These are phyloP conservation scores for Rhaphigaster nebulosa DNA, from an alignment of 2,888 invertebrate species.

Conservation along the genomic window DNA sequence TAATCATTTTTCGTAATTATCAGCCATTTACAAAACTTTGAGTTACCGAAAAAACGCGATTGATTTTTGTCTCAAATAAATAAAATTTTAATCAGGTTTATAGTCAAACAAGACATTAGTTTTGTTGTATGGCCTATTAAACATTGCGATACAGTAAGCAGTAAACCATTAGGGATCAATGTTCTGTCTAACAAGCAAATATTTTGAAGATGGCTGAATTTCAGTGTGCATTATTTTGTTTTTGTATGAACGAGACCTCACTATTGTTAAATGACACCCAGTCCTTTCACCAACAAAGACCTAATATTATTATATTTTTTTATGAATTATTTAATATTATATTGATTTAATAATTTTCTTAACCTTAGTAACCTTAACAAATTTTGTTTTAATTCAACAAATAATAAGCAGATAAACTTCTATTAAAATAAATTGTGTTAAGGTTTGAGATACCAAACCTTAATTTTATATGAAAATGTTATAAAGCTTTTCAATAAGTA, in stretches of 20 bases:
- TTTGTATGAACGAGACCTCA: neutral
- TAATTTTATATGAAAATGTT: too few species aligned
- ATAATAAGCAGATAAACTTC: too few species aligned
- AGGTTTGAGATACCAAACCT: too few species aligned
- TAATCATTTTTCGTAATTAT: neutral
- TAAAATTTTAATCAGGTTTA: neutral
- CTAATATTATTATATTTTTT: neutral
- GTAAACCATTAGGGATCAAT: neutral
- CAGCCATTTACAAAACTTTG: neutral
- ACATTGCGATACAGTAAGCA: neutral
- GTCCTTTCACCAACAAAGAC: neutral
- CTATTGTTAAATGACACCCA: neutral
- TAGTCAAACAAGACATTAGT: neutral
- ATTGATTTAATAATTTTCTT: too few species aligned
- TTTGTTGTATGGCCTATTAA: neutral
- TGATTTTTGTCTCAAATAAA: neutral
- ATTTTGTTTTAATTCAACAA: too few species aligned
- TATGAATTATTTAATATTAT: neutral
- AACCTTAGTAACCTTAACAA: too few species aligned
- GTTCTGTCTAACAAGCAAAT: neutral
- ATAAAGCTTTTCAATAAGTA: too few species aligned
- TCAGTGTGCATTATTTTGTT: neutral
- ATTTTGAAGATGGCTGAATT: conserved; percentile 12
- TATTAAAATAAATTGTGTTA: too few species aligned
- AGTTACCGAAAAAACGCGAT: neutral